A percentile compares a stretch with the other conserved stretches of the same genome.
These are phyloP conservation scores for Enteromius unitaeniatus DNA, from an alignment of 2,797 vertebrate genomes.

Conservation along the genomic window DNA sequence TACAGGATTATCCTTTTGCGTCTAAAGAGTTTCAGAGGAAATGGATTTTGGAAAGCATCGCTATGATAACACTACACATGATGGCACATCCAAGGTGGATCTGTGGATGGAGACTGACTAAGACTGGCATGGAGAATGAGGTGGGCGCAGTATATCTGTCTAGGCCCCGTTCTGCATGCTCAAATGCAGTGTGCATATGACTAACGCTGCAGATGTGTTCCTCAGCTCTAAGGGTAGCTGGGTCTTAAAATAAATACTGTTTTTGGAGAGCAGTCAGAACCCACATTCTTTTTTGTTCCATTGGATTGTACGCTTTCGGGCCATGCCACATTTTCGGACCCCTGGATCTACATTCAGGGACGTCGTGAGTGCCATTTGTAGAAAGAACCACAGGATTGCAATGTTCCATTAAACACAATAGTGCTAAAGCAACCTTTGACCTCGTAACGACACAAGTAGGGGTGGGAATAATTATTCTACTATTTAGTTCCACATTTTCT, in stretches of 20 bases:
- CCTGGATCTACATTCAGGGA: not conserved
- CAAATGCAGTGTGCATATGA: constrained; percentile 44
- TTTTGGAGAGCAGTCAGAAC: constrained; percentile 69
- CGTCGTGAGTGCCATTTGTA: not conserved
- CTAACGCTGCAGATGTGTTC: constrained; percentile 42
- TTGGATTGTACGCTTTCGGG: not conserved
- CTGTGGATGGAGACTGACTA: constrained; percentile 2
- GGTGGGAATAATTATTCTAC: constrained; percentile 59
- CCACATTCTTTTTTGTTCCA: constrained; percentile 37
- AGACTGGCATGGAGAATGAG: constrained; percentile 16
- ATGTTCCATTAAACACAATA: constrained; percentile 25
- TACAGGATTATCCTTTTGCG: constrained; percentile 37
- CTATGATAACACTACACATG: constrained; percentile 30
- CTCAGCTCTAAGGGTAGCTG: constrained; percentile 19
- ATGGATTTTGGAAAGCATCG: constrained; percentile 22
- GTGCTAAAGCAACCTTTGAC: constrained; percentile 65
- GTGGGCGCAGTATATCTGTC: constrained; percentile 30
- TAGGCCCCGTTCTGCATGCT: not conserved
- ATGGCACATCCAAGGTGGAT: constrained; percentile 17
- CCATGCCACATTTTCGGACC: constrained; percentile 5
- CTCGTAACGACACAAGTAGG: constrained; percentile 67
- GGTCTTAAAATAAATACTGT: constrained; percentile 61
- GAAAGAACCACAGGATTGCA: constrained; percentile 6
- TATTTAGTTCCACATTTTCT: constrained; percentile 62
- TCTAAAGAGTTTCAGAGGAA: constrained; percentile 25